These are phyloP conservation scores for Acropora tenuis DNA, from an alignment of 64 coral and sea anemone genomes.

Conservation along the genomic window DNA sequence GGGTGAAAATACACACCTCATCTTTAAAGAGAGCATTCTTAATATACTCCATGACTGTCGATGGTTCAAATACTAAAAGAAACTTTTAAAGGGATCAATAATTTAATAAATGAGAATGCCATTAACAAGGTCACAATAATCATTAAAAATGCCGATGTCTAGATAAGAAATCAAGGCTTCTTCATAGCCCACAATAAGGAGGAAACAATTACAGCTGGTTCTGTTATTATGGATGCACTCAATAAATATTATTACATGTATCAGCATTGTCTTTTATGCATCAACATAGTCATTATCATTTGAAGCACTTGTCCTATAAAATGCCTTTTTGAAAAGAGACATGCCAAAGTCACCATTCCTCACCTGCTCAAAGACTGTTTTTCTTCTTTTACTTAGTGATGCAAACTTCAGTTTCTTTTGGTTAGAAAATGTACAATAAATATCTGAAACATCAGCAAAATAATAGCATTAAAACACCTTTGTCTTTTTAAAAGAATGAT, in stretches of 20 bases:
- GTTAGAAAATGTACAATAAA: conserved; percentile 12
- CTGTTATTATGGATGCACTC: too few species aligned
- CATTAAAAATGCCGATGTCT: too few species aligned
- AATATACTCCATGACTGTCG: conserved; percentile 29
- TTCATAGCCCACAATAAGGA: too few species aligned
- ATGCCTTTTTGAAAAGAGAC: not conserved
- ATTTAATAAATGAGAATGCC: not conserved
- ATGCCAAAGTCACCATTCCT: not conserved
- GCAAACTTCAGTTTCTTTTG: conserved; percentile 55
- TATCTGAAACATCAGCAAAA: not conserved
- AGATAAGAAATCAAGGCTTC: too few species aligned
- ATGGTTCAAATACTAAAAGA: conserved; percentile 56
- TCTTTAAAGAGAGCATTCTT: conserved; percentile 45
- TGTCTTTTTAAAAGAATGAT: too few species aligned
- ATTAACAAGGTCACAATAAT: not conserved
- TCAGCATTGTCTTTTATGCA: too few species aligned
- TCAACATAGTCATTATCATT: too few species aligned
- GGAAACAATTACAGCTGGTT: too few species aligned
- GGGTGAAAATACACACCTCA: not conserved
- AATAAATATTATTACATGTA: too few species aligned
- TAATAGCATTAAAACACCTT: not conserved
- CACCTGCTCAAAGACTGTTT: conserved; percentile 59
- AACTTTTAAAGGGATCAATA: conserved; percentile 19
- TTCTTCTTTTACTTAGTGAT: conserved; percentile 8
- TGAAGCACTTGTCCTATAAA: too few species aligned